Conservation (phyloP, 2,113 vertebrate genomes). For the Rhinichthys klamathensis region DNA sequence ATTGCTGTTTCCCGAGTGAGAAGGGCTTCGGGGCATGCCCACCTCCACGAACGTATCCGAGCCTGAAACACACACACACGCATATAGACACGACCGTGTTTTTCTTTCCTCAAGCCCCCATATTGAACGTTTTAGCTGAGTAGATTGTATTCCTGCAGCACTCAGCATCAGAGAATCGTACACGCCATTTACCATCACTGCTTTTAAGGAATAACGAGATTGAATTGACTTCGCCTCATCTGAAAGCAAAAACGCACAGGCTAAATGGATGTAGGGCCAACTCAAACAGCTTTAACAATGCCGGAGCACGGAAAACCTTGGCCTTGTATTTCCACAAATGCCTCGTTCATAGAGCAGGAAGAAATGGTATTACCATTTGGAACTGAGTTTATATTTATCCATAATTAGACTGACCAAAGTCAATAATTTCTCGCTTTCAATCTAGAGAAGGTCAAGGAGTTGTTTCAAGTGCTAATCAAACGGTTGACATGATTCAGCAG, state of each 20-base stretch:
- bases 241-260: constrained; percentile 38
- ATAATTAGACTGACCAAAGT: constrained; percentile 40
- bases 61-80: constrained; percentile 70
- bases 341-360: not conserved
- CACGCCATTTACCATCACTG: constrained; percentile 31
- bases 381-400: constrained; percentile 35
- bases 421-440: constrained; percentile 33
- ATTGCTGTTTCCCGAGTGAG: constrained; percentile 90
- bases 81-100: constrained; percentile 14
- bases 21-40: constrained; percentile 97
- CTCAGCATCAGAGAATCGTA: constrained; percentile 36
- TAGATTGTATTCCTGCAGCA: constrained; percentile 31
- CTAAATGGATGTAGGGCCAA: constrained; percentile 46
- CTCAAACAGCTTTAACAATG: constrained; percentile 46
- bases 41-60: constrained; percentile 98
- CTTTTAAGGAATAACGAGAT: constrained; percentile 21
- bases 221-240: constrained; percentile 44
- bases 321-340: constrained; percentile 14
- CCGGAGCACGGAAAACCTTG: constrained; percentile 30
- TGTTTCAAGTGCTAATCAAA: constrained; percentile 21
- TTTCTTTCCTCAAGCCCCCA: constrained; percentile 5
- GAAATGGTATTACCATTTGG: constrained; percentile 36
- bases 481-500: not conserved
- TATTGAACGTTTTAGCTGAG: constrained; percentile 25
- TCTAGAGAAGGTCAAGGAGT: constrained; percentile 33